Conservation (phyloP, 2,113 vertebrate species). For the Anarrhichthys ocellatus region DNA sequence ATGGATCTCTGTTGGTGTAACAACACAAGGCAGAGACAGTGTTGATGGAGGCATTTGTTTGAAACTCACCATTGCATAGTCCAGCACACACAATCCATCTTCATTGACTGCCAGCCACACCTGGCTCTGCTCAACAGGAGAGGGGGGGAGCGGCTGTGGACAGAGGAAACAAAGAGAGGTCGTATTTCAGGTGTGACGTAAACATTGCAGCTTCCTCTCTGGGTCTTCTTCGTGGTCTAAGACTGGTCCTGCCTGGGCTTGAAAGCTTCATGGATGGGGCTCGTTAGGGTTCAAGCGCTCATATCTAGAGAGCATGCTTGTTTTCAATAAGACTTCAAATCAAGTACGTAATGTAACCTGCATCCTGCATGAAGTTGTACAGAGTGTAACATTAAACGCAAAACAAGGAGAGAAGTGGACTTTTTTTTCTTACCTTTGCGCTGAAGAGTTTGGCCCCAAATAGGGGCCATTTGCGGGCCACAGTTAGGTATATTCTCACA, state of each 20-base stretch:
- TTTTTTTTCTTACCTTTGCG: constrained; percentile 83
- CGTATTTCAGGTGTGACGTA: constrained; percentile 3
- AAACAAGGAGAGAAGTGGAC: background rate
- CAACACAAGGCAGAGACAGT: background rate
- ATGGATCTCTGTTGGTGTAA: background rate
- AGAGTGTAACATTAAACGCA: background rate
- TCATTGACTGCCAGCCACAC: constrained; percentile 92
- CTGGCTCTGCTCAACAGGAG: constrained; percentile 81
- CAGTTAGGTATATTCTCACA: constrained; percentile 89
- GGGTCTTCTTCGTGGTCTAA: background rate
- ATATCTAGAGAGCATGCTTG: background rate
- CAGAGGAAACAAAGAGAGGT: constrained; percentile 30
- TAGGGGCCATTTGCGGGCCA: constrained; percentile 91
- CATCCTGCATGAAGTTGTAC: background rate
- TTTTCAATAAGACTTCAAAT: background rate
- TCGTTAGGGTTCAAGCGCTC: background rate
- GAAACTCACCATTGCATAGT: constrained; percentile 87
- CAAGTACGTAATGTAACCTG: background rate
- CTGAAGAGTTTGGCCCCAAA: constrained; percentile 90
- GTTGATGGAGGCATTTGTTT: background rate
- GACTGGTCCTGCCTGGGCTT: constrained; percentile 6
- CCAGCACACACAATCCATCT: constrained; percentile 89
- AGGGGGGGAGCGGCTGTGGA: constrained; percentile 85
- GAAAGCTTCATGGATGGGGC: background rate
- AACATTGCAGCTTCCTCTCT: background rate